These are phyloP conservation scores for Lophochroa leadbeateri DNA, from an alignment of 2,113 vertebrate species.

Conservation along the genomic window DNA sequence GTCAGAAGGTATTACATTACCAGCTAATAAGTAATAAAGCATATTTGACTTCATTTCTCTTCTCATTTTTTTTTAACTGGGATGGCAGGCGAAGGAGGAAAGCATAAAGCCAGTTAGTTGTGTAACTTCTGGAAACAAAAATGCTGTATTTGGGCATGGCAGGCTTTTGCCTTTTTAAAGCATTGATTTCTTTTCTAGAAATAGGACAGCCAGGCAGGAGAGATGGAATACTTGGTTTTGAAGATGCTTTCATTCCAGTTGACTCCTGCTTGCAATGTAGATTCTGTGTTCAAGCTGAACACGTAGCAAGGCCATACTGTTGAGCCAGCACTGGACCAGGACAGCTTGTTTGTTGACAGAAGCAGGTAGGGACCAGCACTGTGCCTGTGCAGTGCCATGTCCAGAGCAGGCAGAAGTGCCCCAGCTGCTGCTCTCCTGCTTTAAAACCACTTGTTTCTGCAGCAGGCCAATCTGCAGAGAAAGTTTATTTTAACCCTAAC, in stretches of 20 bases:
- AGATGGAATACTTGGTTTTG: not conserved
- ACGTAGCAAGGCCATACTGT: accelerated
- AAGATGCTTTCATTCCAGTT: not conserved
- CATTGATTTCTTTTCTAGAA: not conserved
- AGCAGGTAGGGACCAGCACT: not conserved
- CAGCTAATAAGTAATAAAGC: constrained; percentile 86
- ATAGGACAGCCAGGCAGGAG: not conserved
- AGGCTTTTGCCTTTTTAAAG: constrained; percentile 27
- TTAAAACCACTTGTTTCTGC: not conserved
- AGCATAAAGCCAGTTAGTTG: not conserved
- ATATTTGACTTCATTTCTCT: constrained; percentile 69
- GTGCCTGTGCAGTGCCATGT: no score
- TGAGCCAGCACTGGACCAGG: not conserved
- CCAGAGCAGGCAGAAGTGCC: not conserved
- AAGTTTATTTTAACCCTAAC: not conserved
- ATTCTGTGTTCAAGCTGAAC: not conserved
- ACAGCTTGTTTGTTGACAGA: not conserved
- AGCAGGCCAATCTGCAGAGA: not conserved
- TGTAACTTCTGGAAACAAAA: not conserved
- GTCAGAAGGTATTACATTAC: constrained; percentile 83
- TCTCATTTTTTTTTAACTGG: not conserved
- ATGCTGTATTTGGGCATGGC: not conserved
- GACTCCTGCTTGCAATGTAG: not conserved
- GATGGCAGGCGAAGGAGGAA: not conserved
- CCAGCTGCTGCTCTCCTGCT: not conserved